Evolutionary conservation across 1,140 invertebrate species (phyloP).

Genomic region (Pogonomyrmex barbatus): DNA sequence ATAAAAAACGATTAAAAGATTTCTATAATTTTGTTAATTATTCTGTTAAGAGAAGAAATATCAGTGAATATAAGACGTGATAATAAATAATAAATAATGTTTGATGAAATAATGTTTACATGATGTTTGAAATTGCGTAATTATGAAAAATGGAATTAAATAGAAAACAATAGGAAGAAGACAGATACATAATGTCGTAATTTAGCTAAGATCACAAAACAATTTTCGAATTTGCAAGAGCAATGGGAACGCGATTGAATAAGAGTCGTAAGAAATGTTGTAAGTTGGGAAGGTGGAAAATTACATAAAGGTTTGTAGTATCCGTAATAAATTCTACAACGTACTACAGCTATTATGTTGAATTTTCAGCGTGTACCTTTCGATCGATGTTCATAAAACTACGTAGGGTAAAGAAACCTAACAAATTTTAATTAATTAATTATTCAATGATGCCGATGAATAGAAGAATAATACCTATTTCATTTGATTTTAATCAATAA

Average conservation of each 20-base stretch:
- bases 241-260: conserved; percentile 29
- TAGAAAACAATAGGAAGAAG: not conserved
- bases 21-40: not conserved
- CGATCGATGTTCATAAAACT: not conserved
- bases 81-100: not conserved
- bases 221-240: conserved; percentile 15
- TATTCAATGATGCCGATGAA: not conserved
- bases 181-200: not conserved
- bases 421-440: not conserved
- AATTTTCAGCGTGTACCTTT: not conserved
- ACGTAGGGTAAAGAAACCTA: not conserved
- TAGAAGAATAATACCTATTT: not conserved
- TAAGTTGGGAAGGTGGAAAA: conserved; percentile 10
- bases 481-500: not conserved
- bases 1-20: not conserved
- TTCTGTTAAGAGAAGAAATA: not conserved
- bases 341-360: not conserved
- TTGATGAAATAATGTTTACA: too few species aligned
- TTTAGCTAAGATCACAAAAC: conserved; percentile 2
- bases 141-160: not conserved
- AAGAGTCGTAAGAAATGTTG: not conserved
- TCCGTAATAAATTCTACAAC: not conserved
- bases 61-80: not conserved
- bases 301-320: conserved; percentile 41
- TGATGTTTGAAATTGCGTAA: not conserved